A percentile compares a stretch with the other conserved stretches of the same genome.
Evolutionary conservation across 2,797 vertebrate genomes (phyloP).

Genomic region (Xenentodon cancila): DNA sequence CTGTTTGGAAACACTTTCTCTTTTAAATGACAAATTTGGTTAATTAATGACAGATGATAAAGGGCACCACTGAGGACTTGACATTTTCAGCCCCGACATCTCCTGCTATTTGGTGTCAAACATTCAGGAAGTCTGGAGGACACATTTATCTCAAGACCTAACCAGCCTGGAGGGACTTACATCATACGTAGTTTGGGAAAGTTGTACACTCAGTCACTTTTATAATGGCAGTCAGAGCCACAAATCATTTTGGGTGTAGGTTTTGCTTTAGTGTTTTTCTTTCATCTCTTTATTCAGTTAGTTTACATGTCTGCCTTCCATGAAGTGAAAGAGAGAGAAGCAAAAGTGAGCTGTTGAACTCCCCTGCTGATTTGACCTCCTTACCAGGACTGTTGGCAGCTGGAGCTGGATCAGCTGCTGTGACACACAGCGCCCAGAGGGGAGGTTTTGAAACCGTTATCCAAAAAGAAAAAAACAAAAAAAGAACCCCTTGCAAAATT

Average conservation of each 20-base stretch:
- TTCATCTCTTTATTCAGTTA: too few species aligned
- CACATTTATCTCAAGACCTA: constrained; percentile 35
- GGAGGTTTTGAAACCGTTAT: too few species aligned
- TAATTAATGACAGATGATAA: constrained; percentile 55
- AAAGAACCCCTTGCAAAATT: too few species aligned
- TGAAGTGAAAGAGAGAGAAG: too few species aligned
- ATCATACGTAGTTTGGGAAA: constrained; percentile 25
- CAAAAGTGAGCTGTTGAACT: too few species aligned
- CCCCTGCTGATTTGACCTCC: neutral
- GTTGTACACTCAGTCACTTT: constrained; percentile 18
- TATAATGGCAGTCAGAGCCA: neutral
- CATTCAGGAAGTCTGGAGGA: constrained; percentile 30
- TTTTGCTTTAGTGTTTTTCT: too few species aligned
- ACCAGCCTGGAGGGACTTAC: constrained; percentile 1
- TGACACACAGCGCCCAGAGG: too few species aligned
- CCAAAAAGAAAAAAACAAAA: too few species aligned
- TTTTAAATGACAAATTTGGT: constrained; percentile 54
- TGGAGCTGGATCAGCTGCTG: too few species aligned
- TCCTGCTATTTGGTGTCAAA: constrained; percentile 28
- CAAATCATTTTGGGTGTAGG: too few species aligned
- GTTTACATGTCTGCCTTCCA: too few species aligned
- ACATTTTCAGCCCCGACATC: constrained; percentile 13
- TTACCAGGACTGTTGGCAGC: neutral
- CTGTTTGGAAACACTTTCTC: constrained; percentile 30
- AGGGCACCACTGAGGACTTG: constrained; percentile 19